Conservation (phyloP, 2,113 vertebrate species). For the Cinclus mexicanus region DNA sequence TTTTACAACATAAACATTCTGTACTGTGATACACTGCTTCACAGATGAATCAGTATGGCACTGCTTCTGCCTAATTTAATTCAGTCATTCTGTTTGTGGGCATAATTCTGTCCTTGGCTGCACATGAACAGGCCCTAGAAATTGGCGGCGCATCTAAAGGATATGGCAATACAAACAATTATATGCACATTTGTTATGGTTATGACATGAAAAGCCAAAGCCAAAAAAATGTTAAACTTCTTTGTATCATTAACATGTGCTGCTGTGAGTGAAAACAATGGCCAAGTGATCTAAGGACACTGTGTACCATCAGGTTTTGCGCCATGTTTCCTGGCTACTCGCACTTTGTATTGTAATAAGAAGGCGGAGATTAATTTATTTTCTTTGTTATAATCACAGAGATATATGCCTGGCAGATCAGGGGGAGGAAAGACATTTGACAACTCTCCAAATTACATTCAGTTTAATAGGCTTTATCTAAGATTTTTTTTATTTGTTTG, state of each 20-base stretch:
- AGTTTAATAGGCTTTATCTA: background rate
- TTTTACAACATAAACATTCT: background rate
- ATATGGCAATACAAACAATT: constrained; percentile 53
- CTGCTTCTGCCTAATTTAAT: background rate
- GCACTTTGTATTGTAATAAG: constrained; percentile 63
- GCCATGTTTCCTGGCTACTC: constrained; percentile 46
- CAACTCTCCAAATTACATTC: background rate
- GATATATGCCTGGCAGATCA: constrained; percentile 37
- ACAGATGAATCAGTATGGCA: background rate
- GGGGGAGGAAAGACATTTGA: constrained; percentile 9
- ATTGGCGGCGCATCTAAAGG: constrained; percentile 22
- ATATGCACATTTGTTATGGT: constrained; percentile 43
- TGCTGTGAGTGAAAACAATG: constrained; percentile 48
- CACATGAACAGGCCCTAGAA: background rate
- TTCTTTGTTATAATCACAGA: constrained; percentile 44
- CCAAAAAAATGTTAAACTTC: constrained; percentile 43
- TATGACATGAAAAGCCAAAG: constrained; percentile 49
- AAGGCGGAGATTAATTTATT: constrained; percentile 25
- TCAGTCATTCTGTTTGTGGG: background rate
- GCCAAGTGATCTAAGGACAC: constrained; percentile 58
- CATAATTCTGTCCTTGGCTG: constrained; percentile 20
- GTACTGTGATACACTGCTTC: background rate
- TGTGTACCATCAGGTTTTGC: constrained; percentile 63
- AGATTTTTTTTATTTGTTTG: background rate
- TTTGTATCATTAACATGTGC: constrained; percentile 51